A percentile compares a stretch with the other conserved stretches of the same genome.
These are phyloP conservation scores for Sympetrum striolatum DNA, from an alignment of 2,888 invertebrate genomes.

Conservation along the genomic window DNA sequence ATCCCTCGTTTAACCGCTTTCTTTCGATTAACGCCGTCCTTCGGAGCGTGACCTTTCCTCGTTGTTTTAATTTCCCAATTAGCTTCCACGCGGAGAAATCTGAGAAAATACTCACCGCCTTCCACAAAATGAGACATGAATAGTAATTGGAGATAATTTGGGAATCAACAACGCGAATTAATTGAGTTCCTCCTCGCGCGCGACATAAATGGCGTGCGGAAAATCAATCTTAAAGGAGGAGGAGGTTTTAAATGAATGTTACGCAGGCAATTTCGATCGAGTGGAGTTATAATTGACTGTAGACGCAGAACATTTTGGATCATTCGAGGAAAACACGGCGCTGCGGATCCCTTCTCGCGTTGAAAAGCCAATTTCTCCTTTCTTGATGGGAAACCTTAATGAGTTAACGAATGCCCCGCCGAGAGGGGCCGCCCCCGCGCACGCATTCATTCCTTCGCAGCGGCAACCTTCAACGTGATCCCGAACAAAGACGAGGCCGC, in stretches of 20 bases:
- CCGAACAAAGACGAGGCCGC: neutral
- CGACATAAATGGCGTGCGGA: neutral
- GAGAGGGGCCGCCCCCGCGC: neutral
- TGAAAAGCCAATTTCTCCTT: constrained; percentile 31
- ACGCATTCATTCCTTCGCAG: neutral
- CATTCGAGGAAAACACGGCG: constrained; percentile 21
- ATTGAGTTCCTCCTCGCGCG: neutral
- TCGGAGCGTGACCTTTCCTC: too few relatives aligned
- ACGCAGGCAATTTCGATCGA: constrained; percentile 30
- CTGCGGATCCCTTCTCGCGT: constrained; percentile 20
- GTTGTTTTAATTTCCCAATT: neutral
- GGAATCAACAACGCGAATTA: constrained; percentile 10
- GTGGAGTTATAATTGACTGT: constrained; percentile 33
- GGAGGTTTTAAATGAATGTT: constrained; percentile 34
- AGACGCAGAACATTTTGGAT: constrained; percentile 27
- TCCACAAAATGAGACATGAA: neutral
- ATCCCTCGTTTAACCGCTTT: too few relatives aligned
- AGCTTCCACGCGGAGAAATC: neutral
- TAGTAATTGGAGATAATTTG: neutral
- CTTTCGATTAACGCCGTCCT: too few relatives aligned
- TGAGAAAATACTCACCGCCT: neutral
- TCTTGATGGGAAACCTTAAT: constrained; percentile 42
- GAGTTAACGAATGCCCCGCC: constrained; percentile 20
- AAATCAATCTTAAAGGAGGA: neutral
- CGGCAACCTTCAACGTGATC: neutral